Percentiles rank a stretch among this genome's conserved stretches.
Conservation (phyloP, 2,888 invertebrate genomes). For the Pyralis farinalis region DNA sequence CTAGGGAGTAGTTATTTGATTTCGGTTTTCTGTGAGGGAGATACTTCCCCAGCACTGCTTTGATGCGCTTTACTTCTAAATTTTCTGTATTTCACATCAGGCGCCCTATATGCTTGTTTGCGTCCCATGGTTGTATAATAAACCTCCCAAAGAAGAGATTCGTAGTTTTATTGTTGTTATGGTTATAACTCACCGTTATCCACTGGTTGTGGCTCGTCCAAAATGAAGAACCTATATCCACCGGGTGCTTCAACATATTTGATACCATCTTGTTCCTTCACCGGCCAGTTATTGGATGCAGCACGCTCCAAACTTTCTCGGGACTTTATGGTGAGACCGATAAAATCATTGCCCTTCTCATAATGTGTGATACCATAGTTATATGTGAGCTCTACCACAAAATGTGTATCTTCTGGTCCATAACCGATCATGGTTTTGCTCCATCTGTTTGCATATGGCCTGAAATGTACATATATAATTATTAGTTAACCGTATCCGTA, state of each 20-base stretch:
- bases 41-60: too few species aligned
- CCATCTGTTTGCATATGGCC: conserved; percentile 99
- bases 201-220: conserved; percentile 85
- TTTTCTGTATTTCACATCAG: too few species aligned
- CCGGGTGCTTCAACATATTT: conserved; percentile 91
- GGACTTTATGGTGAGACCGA: conserved; percentile 91
- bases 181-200: conserved; percentile 82
- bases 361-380: conserved; percentile 96
- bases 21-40: too few species aligned
- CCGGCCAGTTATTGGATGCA: conserved; percentile 85
- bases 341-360: conserved; percentile 94
- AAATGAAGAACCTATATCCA: conserved; percentile 92
- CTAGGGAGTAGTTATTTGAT: too few species aligned
- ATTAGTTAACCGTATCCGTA: too few species aligned
- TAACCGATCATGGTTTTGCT: conserved; percentile 99
- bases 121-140: too few species aligned
- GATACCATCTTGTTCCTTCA: conserved; percentile 81
- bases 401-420: conserved; percentile 96
- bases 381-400: conserved; percentile 98
- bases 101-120: too few species aligned
- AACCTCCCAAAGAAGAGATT: too few species aligned
- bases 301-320: conserved; percentile 88
- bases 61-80: too few species aligned
- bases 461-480: conserved; percentile 48
- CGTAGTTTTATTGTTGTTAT: too few species aligned